phyloP scores from a whole-genome alignment of 2,888 invertebrate species.

The Kuschelorhynchus macadamiae region DNA sequence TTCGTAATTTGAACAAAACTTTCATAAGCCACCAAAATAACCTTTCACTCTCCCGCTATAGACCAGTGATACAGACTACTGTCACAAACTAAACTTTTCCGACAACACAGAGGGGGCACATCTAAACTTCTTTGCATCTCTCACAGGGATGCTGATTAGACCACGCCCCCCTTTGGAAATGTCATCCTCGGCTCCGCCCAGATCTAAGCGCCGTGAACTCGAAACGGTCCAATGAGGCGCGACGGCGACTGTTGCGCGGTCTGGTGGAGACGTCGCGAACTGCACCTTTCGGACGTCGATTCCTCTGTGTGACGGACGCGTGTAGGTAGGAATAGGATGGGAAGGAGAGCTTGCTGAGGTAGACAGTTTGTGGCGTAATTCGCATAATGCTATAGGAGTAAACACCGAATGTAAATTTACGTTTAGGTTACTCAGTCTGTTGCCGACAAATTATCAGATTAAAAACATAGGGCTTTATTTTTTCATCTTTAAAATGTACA shows the following conservation, averaged over 20 bases:
- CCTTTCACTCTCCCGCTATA: conserved; percentile 16
- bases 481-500: too few relatives aligned
- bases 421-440: too few relatives aligned
- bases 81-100: conserved; percentile 57
- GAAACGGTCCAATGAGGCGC: conserved; percentile 28
- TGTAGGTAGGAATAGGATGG: background rate
- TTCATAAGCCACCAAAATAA: conserved; percentile 18
- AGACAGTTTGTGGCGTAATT: too few relatives aligned
- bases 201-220: conserved; percentile 36
- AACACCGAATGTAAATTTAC: too few relatives aligned
- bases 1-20: too few relatives aligned
- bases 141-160: conserved; percentile 66
- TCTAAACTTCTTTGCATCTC: conserved; percentile 61
- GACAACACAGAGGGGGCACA: conserved; percentile 62
- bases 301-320: conserved; percentile 6
- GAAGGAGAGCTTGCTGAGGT: too few relatives aligned
- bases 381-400: too few relatives aligned
- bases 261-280: conserved; percentile 9
- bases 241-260: conserved; percentile 4
- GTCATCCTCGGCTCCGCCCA: conserved; percentile 56
- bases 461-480: too few relatives aligned
- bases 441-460: too few relatives aligned
- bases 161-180: conserved; percentile 55
- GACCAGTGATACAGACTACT: conserved; percentile 26
- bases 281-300: conserved; percentile 7